These are phyloP conservation scores for Stichopus horrens DNA, from an alignment of 53 echinoderm and acorn worm species.

Conservation along the genomic window DNA sequence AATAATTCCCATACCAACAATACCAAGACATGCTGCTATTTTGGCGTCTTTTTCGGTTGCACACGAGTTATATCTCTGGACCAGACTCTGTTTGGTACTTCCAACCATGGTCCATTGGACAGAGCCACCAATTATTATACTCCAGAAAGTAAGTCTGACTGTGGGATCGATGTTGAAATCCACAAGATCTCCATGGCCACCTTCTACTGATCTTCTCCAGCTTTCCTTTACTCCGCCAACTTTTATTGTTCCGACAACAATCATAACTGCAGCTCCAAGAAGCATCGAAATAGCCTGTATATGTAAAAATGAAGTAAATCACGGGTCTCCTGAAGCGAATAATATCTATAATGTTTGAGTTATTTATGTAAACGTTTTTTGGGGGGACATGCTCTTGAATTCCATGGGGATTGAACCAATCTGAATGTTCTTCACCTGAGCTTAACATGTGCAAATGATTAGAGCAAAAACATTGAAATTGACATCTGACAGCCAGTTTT, in stretches of 20 bases:
- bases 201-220: slow-evolving; percentile 20
- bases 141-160: slow-evolving; percentile 9
- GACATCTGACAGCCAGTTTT: no score
- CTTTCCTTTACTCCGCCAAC: slow-evolving; percentile 9
- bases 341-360: no score
- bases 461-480: no score
- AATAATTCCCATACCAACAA: slow-evolving; percentile 13
- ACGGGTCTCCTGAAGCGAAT: no score
- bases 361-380: no score
- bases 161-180: slow-evolving; percentile 18
- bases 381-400: no score
- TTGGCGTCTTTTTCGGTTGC: slow-evolving; percentile 4
- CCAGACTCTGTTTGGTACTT: neutral
- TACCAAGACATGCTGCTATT: slow-evolving; percentile 16
- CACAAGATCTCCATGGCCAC: slow-evolving; percentile 15
- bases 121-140: slow-evolving; percentile 7
- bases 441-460: no score
- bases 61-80: slow-evolving; percentile 27
- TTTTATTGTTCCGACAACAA: slow-evolving; percentile 17
- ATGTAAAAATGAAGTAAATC: neutral
- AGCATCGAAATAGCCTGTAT: slow-evolving; percentile 5
- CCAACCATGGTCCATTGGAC: neutral
- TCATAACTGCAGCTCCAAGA: slow-evolving; percentile 4
- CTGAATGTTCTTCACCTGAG: no score
- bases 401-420: no score